phyloP scores from a whole-genome alignment of 2,113 vertebrate genomes.

The Phoxinus phoxinus region DNA sequence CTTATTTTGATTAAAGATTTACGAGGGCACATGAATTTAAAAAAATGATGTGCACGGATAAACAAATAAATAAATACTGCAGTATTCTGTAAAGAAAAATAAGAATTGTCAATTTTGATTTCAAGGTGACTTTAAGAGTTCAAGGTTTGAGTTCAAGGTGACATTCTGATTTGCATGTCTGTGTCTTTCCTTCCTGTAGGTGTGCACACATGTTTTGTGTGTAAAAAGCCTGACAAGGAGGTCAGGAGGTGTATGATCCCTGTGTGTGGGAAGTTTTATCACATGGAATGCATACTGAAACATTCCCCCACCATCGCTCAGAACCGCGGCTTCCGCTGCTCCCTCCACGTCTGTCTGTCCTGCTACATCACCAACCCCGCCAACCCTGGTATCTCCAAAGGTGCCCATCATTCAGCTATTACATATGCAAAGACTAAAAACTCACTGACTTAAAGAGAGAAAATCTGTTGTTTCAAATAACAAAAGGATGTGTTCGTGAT shows the following conservation, averaged over 20 bases:
- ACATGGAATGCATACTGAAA: conserved; percentile 86
- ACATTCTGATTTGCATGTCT: not conserved
- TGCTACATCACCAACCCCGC: conserved; percentile 91
- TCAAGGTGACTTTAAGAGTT: too few species aligned
- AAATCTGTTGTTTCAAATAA: not conserved
- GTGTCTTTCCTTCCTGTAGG: conserved; percentile 71
- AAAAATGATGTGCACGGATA: too few species aligned
- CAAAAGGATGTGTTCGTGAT: not conserved
- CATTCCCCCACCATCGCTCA: conserved; percentile 84
- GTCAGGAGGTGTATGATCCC: conserved; percentile 94
- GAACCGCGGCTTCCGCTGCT: conserved; percentile 93
- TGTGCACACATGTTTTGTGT: conserved; percentile 92
- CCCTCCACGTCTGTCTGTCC: conserved; percentile 94
- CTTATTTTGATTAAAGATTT: too few species aligned
- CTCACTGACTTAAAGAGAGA: not conserved
- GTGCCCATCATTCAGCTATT: conserved; percentile 65
- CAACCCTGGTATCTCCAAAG: conserved; percentile 90
- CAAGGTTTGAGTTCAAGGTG: too few species aligned
- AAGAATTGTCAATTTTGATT: too few species aligned
- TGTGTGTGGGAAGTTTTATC: conserved; percentile 96
- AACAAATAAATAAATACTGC: too few species aligned
- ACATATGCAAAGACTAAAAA: not conserved
- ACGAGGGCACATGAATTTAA: too few species aligned
- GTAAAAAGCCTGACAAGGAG: conserved; percentile 86
- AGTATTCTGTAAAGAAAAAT: too few species aligned